Evolutionary conservation across 1,140 invertebrate species (phyloP).

Genomic region (Drosophila tsacasi): DNA sequence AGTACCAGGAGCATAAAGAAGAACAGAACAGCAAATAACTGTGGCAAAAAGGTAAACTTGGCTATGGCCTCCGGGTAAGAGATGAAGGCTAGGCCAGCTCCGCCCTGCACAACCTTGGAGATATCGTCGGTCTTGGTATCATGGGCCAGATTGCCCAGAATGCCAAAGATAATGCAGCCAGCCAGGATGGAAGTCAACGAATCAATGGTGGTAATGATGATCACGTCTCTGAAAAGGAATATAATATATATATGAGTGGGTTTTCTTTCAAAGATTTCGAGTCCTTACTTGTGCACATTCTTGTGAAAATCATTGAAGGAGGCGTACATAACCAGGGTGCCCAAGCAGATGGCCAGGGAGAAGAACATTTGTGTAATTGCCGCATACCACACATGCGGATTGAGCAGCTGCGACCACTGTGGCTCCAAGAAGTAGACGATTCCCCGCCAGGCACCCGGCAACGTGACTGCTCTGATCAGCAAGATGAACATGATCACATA

Average conservation of each 20-base stretch:
- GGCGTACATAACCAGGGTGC: slow-evolving; percentile 92
- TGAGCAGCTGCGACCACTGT: slow-evolving; percentile 89
- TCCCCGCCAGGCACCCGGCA: slow-evolving; percentile 91
- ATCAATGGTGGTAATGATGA: slow-evolving; percentile 91
- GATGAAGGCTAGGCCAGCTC: slow-evolving; percentile 90
- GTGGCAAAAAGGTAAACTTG: slow-evolving; percentile 91
- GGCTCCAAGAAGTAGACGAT: slow-evolving; percentile 92
- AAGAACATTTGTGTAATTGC: slow-evolving; percentile 95
- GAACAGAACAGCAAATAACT: slow-evolving; percentile 94
- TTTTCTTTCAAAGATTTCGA: no score
- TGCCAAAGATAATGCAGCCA: slow-evolving; percentile 94
- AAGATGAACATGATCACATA: slow-evolving; percentile 90
- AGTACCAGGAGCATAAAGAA: slow-evolving; percentile 95
- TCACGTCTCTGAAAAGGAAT: slow-evolving; percentile 87
- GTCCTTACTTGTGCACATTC: slow-evolving; percentile 90
- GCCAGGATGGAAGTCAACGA: slow-evolving; percentile 94
- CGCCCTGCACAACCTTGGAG: slow-evolving; percentile 87
- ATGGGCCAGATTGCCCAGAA: slow-evolving; percentile 91
- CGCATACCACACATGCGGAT: slow-evolving; percentile 92
- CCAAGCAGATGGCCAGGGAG: slow-evolving; percentile 92
- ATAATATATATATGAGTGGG: not conserved
- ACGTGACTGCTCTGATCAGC: slow-evolving; percentile 89
- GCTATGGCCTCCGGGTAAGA: slow-evolving; percentile 96
- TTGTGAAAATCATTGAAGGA: slow-evolving; percentile 93
- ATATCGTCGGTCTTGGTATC: slow-evolving; percentile 87